A percentile compares a stretch with the other conserved stretches of the same genome.
phyloP scores from a whole-genome alignment of 1,140 invertebrate species.

The Brachionus plicatilis region DNA sequence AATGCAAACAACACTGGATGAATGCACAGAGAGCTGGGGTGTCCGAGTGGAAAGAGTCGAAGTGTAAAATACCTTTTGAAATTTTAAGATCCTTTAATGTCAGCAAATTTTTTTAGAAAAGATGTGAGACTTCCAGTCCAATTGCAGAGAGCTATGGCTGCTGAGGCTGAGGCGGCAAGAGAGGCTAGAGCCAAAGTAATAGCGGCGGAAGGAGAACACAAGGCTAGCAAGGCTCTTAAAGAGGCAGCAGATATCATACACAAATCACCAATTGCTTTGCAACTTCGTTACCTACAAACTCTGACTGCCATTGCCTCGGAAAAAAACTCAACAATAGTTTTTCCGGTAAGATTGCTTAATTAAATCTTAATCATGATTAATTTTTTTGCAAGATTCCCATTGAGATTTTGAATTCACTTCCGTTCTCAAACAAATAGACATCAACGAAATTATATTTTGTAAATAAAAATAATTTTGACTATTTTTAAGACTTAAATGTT shows the following conservation, averaged over 20 bases:
- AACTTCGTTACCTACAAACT: conserved; percentile 72
- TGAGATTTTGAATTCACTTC: conserved; percentile 35
- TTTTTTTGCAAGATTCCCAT: conserved; percentile 30
- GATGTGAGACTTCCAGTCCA: conserved; percentile 38
- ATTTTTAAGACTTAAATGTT: not conserved
- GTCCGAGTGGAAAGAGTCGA: conserved; percentile 41
- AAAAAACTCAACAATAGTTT: conserved; percentile 96
- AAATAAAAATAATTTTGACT: not conserved
- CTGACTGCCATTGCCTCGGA: conserved; percentile 89
- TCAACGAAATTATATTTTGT: not conserved
- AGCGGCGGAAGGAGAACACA: conserved; percentile 41
- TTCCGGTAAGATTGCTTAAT: conserved; percentile 64
- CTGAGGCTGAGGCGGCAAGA: conserved; percentile 50
- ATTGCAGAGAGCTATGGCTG: conserved; percentile 47
- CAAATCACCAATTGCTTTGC: conserved; percentile 68
- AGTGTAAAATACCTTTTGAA: not conserved
- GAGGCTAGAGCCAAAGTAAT: conserved; percentile 51
- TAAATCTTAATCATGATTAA: not conserved
- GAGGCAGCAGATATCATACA: conserved; percentile 40
- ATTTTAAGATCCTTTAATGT: not conserved
- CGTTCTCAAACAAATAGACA: not conserved
- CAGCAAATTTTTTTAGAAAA: not conserved
- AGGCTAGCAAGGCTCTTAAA: conserved; percentile 35
- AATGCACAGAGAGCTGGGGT: conserved; percentile 41
- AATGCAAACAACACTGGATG: conserved; percentile 39